phyloP scores from a whole-genome alignment of 1,140 invertebrate species.

The Eueides isabella region DNA sequence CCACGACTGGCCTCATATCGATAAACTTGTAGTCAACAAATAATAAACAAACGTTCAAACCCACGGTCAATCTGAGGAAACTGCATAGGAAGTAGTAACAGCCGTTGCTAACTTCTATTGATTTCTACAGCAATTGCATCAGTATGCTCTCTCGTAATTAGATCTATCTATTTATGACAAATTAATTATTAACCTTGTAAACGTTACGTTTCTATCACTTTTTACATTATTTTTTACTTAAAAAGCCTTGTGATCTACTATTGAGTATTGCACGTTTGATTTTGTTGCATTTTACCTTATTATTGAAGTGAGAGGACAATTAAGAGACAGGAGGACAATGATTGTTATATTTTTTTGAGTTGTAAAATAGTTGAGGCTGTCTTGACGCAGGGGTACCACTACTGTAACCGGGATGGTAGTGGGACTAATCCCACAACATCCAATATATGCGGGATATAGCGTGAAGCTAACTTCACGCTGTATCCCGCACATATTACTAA shows the following conservation, averaged over 20 bases:
- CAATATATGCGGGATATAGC: no score
- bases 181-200: constrained; percentile 5
- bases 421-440: no score
- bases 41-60: constrained; percentile 6
- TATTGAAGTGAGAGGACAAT: not conserved
- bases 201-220: constrained; percentile 5
- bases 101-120: not conserved
- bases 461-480: no score
- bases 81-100: constrained; percentile 2
- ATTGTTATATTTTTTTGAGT: not conserved
- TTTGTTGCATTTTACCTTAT: not conserved
- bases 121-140: constrained; percentile 1
- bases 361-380: not conserved
- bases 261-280: not conserved
- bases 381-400: no score
- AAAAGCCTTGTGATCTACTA: not conserved
- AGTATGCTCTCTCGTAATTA: not conserved
- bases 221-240: constrained; percentile 2
- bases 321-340: not conserved
- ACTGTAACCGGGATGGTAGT: no score
- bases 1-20: no score
- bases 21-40: no score
- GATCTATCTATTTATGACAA: not conserved
- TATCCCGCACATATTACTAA: no score
- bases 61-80: constrained; percentile 10